Evolutionary conservation across 2,888 invertebrate species (phyloP), one percentile per base, ranked within the genome.

Genomic region (Megamerina dolium): DNA sequence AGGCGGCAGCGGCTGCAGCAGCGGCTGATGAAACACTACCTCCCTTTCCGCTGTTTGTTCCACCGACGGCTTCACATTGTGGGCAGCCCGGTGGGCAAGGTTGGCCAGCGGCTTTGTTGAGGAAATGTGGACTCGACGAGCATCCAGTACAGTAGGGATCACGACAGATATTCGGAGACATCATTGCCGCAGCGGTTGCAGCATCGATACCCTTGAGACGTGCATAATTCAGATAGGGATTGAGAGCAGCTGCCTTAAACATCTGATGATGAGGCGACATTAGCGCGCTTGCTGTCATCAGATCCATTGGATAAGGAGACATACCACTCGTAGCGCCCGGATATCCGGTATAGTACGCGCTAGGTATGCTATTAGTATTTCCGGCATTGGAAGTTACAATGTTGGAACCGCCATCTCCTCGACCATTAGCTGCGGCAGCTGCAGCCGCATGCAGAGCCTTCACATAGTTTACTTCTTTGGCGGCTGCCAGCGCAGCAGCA

Each of bases 111-210:
- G 72, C 70, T 20, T 75, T 74, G 42, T 72, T 72, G 54, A 86
- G 74, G 58, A 85, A 75, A 68, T 87, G 87, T 45, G 88, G 86
- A 73, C 85, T 89, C 48, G 91, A 74, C 53, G 89, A 87, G 66
- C 93, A 93, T 41, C 91, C 91, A 1, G 88, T 88, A 68, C 93
- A 94, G 65, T 89, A 92, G 2, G 92, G 92, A 70, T 93, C 93
- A 45, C 92, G 78, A 66, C 93, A 93, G 26, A 83, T 77, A 19
- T 89, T 83, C 9, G 85, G 82, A 41, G 84, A 64, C 51, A 85
- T 67, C 55, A 85, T 68, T 53, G 84, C 68, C 76, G 2, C 53
- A 29, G 55, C 53, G 27, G 53, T 51, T 14, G 54, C 46, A 1
- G 56, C 59, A 37, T 71, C 72, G 44, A 70, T 51, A 3, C 70